Conservation (phyloP, 2,888 invertebrate genomes). For the Aphelenchoides bicaudatus region DNA sequence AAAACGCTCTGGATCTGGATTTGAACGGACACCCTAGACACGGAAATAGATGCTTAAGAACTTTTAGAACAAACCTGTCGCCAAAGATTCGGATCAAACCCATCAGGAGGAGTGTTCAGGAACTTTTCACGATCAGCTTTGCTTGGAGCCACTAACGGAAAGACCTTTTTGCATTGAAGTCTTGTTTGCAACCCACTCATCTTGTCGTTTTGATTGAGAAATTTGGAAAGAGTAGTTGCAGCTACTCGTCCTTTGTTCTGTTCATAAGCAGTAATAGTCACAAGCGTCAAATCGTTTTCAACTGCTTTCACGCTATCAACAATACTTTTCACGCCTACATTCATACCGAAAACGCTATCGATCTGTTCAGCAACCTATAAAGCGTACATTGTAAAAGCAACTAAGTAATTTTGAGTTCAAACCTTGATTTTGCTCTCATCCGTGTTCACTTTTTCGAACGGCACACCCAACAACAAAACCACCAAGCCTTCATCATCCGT, state of each 20-base stretch:
- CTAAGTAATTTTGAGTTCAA: neutral
- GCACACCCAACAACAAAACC: conserved; percentile 77
- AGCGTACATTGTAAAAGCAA: neutral
- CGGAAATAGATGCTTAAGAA: too few relatives aligned
- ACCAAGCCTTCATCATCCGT: conserved; percentile 88
- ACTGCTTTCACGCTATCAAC: conserved; percentile 29
- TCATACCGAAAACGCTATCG: conserved; percentile 7
- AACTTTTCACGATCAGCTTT: conserved; percentile 71
- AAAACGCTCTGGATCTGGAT: conserved; percentile 82
- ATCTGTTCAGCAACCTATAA: neutral
- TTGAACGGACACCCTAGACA: conserved; percentile 90
- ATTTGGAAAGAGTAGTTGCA: conserved; percentile 61
- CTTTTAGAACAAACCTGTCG: too few relatives aligned
- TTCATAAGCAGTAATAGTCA: conserved; percentile 68
- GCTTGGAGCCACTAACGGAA: conserved; percentile 75
- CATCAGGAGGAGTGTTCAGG: conserved; percentile 77
- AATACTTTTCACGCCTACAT: conserved; percentile 15
- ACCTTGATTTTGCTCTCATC: conserved; percentile 68
- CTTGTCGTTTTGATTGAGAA: conserved; percentile 69
- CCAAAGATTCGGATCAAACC: conserved; percentile 74
- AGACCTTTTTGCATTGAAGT: conserved; percentile 72
- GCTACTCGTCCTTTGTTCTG: conserved; percentile 65
- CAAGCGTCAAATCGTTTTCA: conserved; percentile 27
- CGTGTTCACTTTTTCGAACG: conserved; percentile 70
- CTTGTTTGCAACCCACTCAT: conserved; percentile 71